A percentile compares a stretch with the other conserved stretches of the same genome.
phyloP scores from a whole-genome alignment of 2,113 vertebrate genomes.

The Crypturellus undulatus region DNA sequence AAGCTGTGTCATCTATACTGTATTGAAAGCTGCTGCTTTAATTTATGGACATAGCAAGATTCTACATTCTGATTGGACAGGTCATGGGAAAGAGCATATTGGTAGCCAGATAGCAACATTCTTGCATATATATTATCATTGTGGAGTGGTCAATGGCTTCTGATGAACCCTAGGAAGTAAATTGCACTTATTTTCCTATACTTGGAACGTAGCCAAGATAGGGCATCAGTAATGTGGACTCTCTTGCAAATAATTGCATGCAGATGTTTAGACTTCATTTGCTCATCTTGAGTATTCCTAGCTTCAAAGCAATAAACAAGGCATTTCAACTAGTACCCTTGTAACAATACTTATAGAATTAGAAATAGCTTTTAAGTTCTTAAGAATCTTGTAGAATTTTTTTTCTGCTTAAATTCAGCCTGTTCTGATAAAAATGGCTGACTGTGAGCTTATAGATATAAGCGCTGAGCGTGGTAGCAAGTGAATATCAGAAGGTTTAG shows the following conservation, averaged over 20 bases:
- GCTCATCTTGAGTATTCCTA: background rate
- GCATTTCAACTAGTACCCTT: background rate
- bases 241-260: background rate
- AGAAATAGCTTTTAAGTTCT: constrained; percentile 10
- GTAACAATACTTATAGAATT: background rate
- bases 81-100: constrained; percentile 32
- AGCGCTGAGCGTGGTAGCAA: constrained; percentile 56
- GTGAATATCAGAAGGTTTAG: constrained; percentile 63
- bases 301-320: background rate
- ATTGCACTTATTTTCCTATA: background rate
- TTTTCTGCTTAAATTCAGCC: background rate
- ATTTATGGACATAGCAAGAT: constrained; percentile 28
- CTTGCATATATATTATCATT: constrained; percentile 21
- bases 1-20: background rate
- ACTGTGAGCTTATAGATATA: constrained; percentile 44
- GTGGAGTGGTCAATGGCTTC: background rate
- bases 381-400: background rate
- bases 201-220: background rate
- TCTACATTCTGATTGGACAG: constrained; percentile 37
- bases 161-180: background rate
- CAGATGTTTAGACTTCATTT: background rate
- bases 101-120: constrained; percentile 39
- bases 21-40: constrained; percentile 37
- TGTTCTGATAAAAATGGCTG: constrained; percentile 50
- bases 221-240: background rate